Conservation (phyloP, 64 coral and sea anemone genomes). For the Pocillopora verrucosa region DNA sequence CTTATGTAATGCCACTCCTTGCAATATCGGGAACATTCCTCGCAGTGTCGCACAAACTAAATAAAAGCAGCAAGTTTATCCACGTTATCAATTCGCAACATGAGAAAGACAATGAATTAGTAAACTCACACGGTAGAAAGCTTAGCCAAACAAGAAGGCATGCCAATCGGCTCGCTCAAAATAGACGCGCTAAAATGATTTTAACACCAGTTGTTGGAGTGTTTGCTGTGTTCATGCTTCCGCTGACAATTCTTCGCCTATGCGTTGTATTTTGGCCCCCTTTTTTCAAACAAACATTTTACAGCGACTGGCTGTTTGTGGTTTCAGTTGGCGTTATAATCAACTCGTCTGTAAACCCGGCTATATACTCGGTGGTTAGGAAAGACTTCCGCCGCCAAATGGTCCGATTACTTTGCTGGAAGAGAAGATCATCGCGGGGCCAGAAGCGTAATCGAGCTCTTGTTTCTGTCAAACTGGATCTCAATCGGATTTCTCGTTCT, state of each 20-base stretch:
- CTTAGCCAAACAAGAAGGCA: background rate
- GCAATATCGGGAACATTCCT: slow-evolving; percentile 33
- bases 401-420: background rate
- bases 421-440: background rate
- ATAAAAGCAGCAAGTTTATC: slow-evolving; percentile 35
- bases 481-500: too few relatives aligned
- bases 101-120: background rate
- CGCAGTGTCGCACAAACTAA: slow-evolving; percentile 14
- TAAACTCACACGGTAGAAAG: background rate
- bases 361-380: slow-evolving; percentile 71
- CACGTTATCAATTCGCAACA: slow-evolving; percentile 6
- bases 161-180: slow-evolving; percentile 34
- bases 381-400: slow-evolving; percentile 20
- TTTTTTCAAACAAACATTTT: slow-evolving; percentile 15
- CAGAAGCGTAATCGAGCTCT: too few relatives aligned
- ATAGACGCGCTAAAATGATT: slow-evolving; percentile 71
- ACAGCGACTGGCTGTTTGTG: slow-evolving; percentile 36
- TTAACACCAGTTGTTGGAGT: slow-evolving; percentile 68
- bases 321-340: slow-evolving; percentile 23
- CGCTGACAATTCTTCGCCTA: slow-evolving; percentile 44
- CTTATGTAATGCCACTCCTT: slow-evolving; percentile 34
- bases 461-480: too few relatives aligned
- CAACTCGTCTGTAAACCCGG: slow-evolving; percentile 62
- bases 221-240: slow-evolving; percentile 68
- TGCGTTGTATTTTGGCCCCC: slow-evolving; percentile 38